Evolutionary conservation across 2,888 invertebrate genomes (phyloP).

Genomic region (Coelinius sp.): DNA sequence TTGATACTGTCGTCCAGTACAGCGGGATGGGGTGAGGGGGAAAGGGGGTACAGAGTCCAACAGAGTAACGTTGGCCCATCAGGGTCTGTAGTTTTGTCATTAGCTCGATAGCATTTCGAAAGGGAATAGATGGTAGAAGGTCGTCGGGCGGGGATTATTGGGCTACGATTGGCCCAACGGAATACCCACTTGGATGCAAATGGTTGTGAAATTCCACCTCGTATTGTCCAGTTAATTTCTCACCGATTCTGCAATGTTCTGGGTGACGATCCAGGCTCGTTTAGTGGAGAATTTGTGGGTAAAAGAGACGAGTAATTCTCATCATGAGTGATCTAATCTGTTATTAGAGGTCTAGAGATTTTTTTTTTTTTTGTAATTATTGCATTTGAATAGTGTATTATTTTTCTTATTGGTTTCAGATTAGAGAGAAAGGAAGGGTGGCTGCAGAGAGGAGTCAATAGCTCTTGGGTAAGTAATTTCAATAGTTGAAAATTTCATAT

Average conservation of each 20-base stretch:
- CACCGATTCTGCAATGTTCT: constrained; percentile 6
- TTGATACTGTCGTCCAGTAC: constrained; percentile 63
- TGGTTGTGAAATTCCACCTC: constrained; percentile 53
- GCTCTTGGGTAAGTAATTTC: neutral
- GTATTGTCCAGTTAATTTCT: constrained; percentile 41
- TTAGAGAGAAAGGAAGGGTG: neutral
- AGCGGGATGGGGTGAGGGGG: constrained; percentile 27
- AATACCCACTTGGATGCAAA: constrained; percentile 68
- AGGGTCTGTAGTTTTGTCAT: constrained; percentile 71
- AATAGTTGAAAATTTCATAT: neutral
- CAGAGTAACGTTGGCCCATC: constrained; percentile 20
- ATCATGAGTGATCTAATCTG: neutral
- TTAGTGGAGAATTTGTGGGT: neutral
- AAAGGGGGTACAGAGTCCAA: constrained; percentile 4
- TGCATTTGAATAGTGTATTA: neutral
- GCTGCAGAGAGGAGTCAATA: neutral
- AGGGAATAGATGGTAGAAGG: constrained; percentile 31
- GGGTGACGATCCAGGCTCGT: constrained; percentile 15
- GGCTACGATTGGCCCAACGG: constrained; percentile 64
- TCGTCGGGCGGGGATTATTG: constrained; percentile 64
- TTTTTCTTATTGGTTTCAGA: neutral
- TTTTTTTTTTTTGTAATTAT: too few relatives aligned
- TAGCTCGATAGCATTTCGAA: constrained; percentile 66
- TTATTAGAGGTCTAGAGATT: neutral
- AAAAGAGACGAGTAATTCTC: neutral